Base-by-base conservation (phyloP, 1,140 invertebrate genomes). In the Brachionus koreanus region DNA sequence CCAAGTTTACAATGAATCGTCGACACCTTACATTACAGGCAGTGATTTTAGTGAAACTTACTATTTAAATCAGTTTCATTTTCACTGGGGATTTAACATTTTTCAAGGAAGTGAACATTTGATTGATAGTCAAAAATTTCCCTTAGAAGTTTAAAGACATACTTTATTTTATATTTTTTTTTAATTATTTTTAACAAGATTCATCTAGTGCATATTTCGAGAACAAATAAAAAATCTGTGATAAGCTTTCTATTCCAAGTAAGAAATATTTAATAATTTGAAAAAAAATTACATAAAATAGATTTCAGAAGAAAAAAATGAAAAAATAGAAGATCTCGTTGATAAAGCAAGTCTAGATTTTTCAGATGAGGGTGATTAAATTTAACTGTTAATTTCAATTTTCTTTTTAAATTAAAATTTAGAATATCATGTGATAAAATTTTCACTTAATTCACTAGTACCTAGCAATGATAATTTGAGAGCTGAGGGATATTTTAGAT, bases 401-500 rank as follows among this genome's bases (percentile, higher is more conserved):
- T 67, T 67, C 3, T 2, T 13, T 67, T 67, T 67, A 23, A 42
- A 9, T 23, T 72, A 9, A 10, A 42, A 42, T n/a, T 9, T 46
- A 74, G 69, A 46, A 46, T 74, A 46, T 25, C 25, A 74, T 74
- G 25, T 74, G 0, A 13, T 25, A 43, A 46, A 25, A 23, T 74
- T 74, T 43, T 13, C 16, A 10, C 43, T 74, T 12, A 74, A 23
- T 29, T 46, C 10, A 19, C 19, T 74, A 49, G 16, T 74, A 25
- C 69, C 69, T 4, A 23, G 7, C 12, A 9, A 74, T 13, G 25
- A 46, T 25, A 9, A 16, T 9, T 42, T 65, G 19, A 79, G n/a
- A 42, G 9, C 9, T 12, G 19, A 83, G 13, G 72, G 61, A 10
- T 87, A 87, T 75, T 93, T 92, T 85, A 85, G 92, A 1, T 97